A percentile compares a stretch with the other conserved stretches of the same genome.
Evolutionary conservation across 2,888 invertebrate species (phyloP).

Genomic region (Eristalis arbustorum): DNA sequence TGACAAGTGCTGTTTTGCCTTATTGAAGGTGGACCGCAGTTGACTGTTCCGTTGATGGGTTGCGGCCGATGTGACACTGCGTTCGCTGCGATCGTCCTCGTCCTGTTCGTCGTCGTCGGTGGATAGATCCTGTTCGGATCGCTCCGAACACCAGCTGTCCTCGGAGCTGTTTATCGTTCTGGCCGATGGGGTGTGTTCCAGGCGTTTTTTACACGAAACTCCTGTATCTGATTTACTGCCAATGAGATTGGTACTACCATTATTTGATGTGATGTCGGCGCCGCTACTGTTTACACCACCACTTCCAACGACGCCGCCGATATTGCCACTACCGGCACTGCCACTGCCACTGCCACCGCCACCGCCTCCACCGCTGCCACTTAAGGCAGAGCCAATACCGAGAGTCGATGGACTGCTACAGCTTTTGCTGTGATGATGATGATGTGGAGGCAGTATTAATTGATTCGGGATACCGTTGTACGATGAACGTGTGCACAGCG

Average conservation of each 20-base stretch:
- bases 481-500: slow-evolving; percentile 72
- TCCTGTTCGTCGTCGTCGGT: slow-evolving; percentile 82
- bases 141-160: slow-evolving; percentile 84
- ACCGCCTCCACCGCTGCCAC: slow-evolving; percentile 31
- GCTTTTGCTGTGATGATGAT: slow-evolving; percentile 73
- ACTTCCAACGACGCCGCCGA: slow-evolving; percentile 65
- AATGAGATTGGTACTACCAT: slow-evolving; percentile 40
- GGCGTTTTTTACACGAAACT: slow-evolving; percentile 70
- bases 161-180: slow-evolving; percentile 81
- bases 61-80: slow-evolving; percentile 77
- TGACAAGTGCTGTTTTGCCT: slow-evolving; percentile 88
- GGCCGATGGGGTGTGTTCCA: slow-evolving; percentile 75
- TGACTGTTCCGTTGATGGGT: slow-evolving; percentile 86
- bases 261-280: slow-evolving; percentile 58
- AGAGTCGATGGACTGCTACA: slow-evolving; percentile 63
- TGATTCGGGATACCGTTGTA: slow-evolving; percentile 73
- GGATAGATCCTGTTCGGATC: slow-evolving; percentile 71
- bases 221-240: slow-evolving; percentile 79
- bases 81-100: slow-evolving; percentile 73
- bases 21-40: slow-evolving; percentile 89
- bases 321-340: slow-evolving; percentile 56
- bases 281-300: slow-evolving; percentile 69
- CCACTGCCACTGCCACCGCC: slow-evolving; percentile 53
- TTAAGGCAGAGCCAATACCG: slow-evolving; percentile 56
- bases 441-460: slow-evolving; percentile 73